Percentiles rank a stretch among this genome's conserved stretches.
phyloP scores from a whole-genome alignment of 2,888 invertebrate genomes.

The Melipona beecheii region DNA sequence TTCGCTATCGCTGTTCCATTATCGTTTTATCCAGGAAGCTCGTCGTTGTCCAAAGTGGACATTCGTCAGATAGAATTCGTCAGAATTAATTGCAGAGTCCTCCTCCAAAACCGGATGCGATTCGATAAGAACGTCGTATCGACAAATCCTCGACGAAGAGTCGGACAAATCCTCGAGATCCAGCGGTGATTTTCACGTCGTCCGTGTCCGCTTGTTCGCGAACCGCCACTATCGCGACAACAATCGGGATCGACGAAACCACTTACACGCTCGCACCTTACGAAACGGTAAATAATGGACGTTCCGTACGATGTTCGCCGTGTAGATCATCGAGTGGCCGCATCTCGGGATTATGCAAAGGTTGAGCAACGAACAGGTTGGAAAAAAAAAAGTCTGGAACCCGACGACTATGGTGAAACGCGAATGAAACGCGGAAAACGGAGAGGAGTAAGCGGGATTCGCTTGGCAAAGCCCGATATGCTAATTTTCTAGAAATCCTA shows the following conservation, averaged over 20 bases:
- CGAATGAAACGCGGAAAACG: constrained; percentile 12
- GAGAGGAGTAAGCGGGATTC: constrained; percentile 4
- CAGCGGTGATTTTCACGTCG: constrained; percentile 65
- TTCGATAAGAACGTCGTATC: constrained; percentile 37
- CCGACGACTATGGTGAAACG: constrained; percentile 10
- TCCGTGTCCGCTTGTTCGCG: constrained; percentile 48
- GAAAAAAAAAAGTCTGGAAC: constrained; percentile 3
- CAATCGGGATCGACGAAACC: constrained; percentile 58
- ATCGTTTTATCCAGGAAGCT: not conserved
- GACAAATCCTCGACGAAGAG: constrained; percentile 22
- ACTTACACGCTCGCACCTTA: constrained; percentile 63
- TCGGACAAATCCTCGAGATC: constrained; percentile 40
- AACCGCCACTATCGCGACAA: constrained; percentile 57
- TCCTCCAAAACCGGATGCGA: not conserved
- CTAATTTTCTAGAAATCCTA: not conserved
- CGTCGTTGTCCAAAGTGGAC: not conserved
- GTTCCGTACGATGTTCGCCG: constrained; percentile 44
- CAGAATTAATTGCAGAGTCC: constrained; percentile 8
- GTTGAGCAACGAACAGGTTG: constrained; percentile 26
- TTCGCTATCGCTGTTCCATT: not conserved
- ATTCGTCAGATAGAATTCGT: not conserved
- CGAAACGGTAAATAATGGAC: constrained; percentile 72
- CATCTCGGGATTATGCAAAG: constrained; percentile 50
- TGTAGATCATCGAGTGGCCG: constrained; percentile 48
- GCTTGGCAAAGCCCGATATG: not conserved